These are phyloP conservation scores for Petromus typicus DNA, from an alignment of 2,113 vertebrate genomes.

Conservation along the genomic window DNA sequence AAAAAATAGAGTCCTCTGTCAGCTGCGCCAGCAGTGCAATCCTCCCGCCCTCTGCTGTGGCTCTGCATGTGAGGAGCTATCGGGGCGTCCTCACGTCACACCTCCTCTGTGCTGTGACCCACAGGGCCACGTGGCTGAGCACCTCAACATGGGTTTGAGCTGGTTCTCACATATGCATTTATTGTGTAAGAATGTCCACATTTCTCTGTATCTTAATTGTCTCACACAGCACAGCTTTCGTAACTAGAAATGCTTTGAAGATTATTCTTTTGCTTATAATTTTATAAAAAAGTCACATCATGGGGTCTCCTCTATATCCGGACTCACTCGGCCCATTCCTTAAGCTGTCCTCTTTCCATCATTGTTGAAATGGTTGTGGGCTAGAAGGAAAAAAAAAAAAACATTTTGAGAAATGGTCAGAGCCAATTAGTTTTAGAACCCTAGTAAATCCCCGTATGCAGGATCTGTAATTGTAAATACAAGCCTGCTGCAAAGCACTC, in stretches of 20 bases:
- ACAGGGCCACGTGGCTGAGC: background rate
- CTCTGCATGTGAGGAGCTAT: background rate
- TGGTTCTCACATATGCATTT: background rate
- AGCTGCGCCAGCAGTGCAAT: background rate
- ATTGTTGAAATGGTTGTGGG: slow-evolving; percentile 32
- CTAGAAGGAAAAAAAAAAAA: slow-evolving; percentile 47
- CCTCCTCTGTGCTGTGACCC: background rate
- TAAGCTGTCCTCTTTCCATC: background rate
- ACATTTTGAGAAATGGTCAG: slow-evolving; percentile 62
- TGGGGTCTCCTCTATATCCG: background rate
- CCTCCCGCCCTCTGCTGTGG: background rate
- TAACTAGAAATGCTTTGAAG: background rate
- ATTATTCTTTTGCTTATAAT: background rate
- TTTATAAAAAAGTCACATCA: background rate
- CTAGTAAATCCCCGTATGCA: slow-evolving; percentile 67
- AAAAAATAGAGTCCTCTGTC: background rate
- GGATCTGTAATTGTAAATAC: slow-evolving; percentile 75
- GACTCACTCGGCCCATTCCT: background rate
- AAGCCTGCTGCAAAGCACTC: slow-evolving; percentile 74
- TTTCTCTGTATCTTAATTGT: background rate
- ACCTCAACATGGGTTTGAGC: background rate
- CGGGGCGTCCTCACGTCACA: background rate
- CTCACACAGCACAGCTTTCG: background rate
- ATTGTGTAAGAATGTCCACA: background rate
- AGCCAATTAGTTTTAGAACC: slow-evolving; percentile 77